A percentile compares a stretch with the other conserved stretches of the same genome.
Evolutionary conservation across 2,113 vertebrate species (phyloP).

Genomic region (Erpornis zantholeuca): DNA sequence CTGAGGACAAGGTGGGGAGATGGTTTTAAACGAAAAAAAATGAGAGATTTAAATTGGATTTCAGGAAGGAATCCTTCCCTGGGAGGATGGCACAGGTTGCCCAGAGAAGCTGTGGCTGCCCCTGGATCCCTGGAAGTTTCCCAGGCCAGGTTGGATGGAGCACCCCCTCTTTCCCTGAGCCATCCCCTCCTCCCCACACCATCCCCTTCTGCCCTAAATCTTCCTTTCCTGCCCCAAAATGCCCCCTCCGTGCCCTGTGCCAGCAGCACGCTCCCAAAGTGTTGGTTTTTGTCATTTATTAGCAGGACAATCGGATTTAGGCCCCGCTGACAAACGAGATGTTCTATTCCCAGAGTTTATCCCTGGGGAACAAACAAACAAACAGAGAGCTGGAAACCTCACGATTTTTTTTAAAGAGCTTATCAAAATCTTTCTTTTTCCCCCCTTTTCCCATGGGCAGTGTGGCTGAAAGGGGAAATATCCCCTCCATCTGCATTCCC

Average conservation of each 20-base stretch:
- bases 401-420: conserved; percentile 54
- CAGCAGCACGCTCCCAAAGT: neutral
- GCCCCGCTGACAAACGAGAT: neutral
- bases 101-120: neutral
- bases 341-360: conserved; percentile 38
- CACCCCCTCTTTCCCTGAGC: neutral
- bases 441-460: neutral
- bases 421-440: neutral
- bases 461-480: neutral
- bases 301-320: neutral
- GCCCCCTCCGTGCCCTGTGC: fast-evolving
- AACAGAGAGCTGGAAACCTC: conserved; percentile 38
- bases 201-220: neutral
- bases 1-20: neutral
- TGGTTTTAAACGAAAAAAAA: neutral
- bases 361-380: conserved; percentile 37
- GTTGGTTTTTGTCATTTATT: conserved; percentile 10
- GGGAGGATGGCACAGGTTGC: neutral
- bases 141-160: neutral
- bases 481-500: neutral
- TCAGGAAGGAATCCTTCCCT: neutral
- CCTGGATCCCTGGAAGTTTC: neutral
- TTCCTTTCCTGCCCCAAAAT: neutral
- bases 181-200: neutral
- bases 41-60: neutral